phyloP scores from a whole-genome alignment of 2,113 vertebrate genomes.

The Carollia perspicillata region DNA sequence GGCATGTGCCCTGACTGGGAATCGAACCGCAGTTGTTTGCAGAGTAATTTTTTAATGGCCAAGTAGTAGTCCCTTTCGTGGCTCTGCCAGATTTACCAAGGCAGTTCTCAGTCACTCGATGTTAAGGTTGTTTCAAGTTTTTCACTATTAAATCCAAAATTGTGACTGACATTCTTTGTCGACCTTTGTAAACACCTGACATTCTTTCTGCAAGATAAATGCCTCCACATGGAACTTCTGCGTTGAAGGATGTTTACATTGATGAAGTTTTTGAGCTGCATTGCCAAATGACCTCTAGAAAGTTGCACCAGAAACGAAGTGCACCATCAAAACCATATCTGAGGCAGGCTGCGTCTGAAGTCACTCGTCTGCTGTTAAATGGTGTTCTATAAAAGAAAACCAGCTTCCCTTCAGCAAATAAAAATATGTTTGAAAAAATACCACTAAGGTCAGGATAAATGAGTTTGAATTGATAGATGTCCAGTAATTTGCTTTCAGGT shows the following conservation, averaged over 20 bases:
- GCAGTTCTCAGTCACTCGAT: background rate
- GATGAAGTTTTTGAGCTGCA: background rate
- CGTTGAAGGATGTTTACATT: slow-evolving; percentile 3
- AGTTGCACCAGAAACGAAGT: background rate
- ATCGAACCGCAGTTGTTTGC: too few species aligned
- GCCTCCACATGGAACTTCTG: background rate
- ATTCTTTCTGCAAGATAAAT: background rate
- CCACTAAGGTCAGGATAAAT: background rate
- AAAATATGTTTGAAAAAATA: slow-evolving; percentile 11
- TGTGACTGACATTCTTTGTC: background rate
- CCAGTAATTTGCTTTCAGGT: background rate
- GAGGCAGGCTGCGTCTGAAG: background rate
- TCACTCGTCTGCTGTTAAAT: background rate
- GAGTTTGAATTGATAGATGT: background rate
- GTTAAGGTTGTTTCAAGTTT: slow-evolving; percentile 26
- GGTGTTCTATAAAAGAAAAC: slow-evolving; percentile 9
- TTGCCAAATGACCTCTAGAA: background rate
- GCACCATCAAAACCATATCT: background rate
- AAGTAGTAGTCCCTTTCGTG: background rate
- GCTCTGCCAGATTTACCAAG: background rate
- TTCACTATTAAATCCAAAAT: background rate
- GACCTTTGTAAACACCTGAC: background rate
- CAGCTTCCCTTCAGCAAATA: background rate
- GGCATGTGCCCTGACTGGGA: too few species aligned
- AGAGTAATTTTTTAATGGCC: background rate